Conservation (phyloP, 2,113 vertebrate genomes). For the Chionomys nivalis region DNA sequence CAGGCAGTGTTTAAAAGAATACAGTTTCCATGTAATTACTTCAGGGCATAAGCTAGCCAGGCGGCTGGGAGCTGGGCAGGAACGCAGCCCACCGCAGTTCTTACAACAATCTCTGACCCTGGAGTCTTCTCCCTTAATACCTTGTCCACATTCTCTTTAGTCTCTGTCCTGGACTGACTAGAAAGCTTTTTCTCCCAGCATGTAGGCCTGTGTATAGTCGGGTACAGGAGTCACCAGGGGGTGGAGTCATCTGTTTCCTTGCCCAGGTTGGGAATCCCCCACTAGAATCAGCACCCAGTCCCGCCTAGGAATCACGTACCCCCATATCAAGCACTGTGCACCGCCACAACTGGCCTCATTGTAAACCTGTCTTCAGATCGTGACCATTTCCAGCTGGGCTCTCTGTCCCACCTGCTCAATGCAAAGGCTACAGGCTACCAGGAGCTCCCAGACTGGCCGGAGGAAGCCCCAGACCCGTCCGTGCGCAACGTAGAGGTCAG, state of each 20-base stretch:
- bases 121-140: too few relatives aligned
- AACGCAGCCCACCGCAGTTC: too few relatives aligned
- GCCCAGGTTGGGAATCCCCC: neutral
- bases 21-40: too few relatives aligned
- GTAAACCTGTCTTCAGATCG: constrained; percentile 88
- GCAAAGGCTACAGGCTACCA: constrained; percentile 98
- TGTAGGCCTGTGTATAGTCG: neutral
- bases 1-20: too few relatives aligned
- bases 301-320: neutral
- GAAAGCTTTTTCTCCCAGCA: neutral
- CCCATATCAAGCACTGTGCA: neutral
- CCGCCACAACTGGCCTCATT: neutral
- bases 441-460: constrained; percentile 97
- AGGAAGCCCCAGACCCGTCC: constrained; percentile 95
- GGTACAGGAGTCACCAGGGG: neutral
- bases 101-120: neutral
- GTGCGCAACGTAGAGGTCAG: constrained; percentile 99
- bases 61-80: too few relatives aligned
- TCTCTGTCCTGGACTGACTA: neutral
- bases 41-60: too few relatives aligned
- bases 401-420: constrained; percentile 96
- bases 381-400: constrained; percentile 98
- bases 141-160: neutral
- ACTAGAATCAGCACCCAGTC: neutral
- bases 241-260: neutral